Conservation (phyloP, 2,888 invertebrate species). For the Idaea biselata region DNA sequence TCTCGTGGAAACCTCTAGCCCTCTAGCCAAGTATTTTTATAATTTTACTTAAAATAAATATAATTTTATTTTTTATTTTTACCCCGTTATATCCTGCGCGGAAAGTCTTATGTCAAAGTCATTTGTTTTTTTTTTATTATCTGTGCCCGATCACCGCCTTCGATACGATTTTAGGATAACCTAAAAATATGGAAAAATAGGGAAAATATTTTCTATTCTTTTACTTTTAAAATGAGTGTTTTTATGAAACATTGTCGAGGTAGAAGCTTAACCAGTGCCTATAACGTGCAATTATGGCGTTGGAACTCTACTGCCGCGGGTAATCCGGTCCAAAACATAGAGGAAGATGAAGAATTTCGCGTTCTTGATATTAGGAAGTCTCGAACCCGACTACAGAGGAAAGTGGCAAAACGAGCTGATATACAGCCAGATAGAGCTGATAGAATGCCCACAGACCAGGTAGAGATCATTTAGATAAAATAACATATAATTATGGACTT, state of each 20-base stretch:
- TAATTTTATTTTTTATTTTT: too few relatives aligned
- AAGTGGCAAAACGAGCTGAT: conserved; percentile 45
- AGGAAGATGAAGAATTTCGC: conserved; percentile 74
- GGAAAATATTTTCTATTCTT: neutral
- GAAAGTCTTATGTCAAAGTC: too few relatives aligned
- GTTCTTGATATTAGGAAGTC: conserved; percentile 75
- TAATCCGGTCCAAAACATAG: conserved; percentile 45
- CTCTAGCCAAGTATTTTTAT: too few relatives aligned
- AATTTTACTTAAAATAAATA: too few relatives aligned
- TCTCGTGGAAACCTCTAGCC: too few relatives aligned
- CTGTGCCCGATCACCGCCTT: neutral
- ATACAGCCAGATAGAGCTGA: conserved; percentile 70
- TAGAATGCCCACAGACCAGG: conserved; percentile 69
- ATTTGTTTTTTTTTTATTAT: neutral
- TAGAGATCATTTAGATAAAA: conserved; percentile 27
- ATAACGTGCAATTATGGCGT: conserved; percentile 64
- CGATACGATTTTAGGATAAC: neutral
- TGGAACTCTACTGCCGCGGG: conserved; percentile 57
- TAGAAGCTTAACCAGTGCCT: conserved; percentile 39
- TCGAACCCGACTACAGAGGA: conserved; percentile 47
- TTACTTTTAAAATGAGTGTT: conserved; percentile 60
- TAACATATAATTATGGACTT: too few relatives aligned
- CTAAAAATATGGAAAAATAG: conserved; percentile 4
- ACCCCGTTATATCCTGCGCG: too few relatives aligned
- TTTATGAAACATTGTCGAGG: conserved; percentile 59